Base-by-base conservation (phyloP, 2,888 invertebrate species). In the Apotomis betuletana region DNA sequence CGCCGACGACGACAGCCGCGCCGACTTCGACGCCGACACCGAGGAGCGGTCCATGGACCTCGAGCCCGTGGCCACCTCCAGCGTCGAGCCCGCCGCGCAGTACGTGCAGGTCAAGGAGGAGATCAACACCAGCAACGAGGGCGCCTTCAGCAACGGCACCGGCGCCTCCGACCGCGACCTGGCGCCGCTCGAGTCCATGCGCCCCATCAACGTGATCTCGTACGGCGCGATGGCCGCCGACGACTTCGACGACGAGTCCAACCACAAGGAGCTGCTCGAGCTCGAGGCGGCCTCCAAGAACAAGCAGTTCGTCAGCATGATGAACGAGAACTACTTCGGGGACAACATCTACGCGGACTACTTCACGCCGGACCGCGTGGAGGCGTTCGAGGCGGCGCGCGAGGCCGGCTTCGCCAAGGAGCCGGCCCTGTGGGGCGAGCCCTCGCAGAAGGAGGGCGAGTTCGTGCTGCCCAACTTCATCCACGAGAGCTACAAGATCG, bases 291-390 rank as follows among this genome's bases (percentile, higher is more conserved):
- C 90, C 15, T 87, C 90, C 0, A 92, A 92, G 76, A 92, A 86
- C 75, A 93, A 92, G 72, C 92, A 92, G 75, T 91, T 92, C 77
- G 93, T 90, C 5, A 91, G 80, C 70, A 91, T 93, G 90, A 93
- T 93, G 85, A 92, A 88, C 75, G 93, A 93, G 55, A 92, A 92
- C 74, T 93, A 93, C 75, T 92, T 93, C 68, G 92, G 93, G 0
- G 92, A 93, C 76, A 92, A 92, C 75, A 90, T 92, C 59, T 93
- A 93, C 75, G 90, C 91, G 1, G 93, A 92, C 74, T 93, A 93
- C 75, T 93, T 92, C 69, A 90, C 92, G 0, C 86, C 92, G 0
- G 92, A 93, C 59, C 81, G 91, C 10, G 91, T 89, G 12, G 92
- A 91, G 75, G 80, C 87, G 0, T 92, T 91, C 75, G 89, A 88